Percentiles rank a stretch among this genome's conserved stretches.
Conservation (phyloP, 2,888 invertebrate species). For the Epirrhoe tristata region DNA sequence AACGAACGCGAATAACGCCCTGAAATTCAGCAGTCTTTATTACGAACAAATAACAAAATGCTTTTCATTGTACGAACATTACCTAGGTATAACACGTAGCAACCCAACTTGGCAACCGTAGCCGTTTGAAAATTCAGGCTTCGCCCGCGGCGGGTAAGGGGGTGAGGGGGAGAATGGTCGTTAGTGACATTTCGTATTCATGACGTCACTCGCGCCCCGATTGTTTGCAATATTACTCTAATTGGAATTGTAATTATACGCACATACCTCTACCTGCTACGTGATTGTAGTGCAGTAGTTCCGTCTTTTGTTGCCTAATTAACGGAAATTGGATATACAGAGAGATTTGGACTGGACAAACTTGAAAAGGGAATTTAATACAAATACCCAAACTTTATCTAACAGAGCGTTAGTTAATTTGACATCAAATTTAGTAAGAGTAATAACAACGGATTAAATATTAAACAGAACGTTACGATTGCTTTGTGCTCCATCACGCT, state of each 20-base stretch:
- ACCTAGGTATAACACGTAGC: slow-evolving; percentile 37
- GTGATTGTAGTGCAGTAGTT: slow-evolving; percentile 57
- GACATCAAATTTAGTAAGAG: too few relatives aligned
- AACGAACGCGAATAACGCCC: too few relatives aligned
- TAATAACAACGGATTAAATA: too few relatives aligned
- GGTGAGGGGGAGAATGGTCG: slow-evolving; percentile 65
- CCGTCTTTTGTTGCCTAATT: slow-evolving; percentile 44
- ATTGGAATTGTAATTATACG: slow-evolving; percentile 83
- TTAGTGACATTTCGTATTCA: slow-evolving; percentile 85
- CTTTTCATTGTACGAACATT: slow-evolving; percentile 31
- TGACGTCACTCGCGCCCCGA: slow-evolving; percentile 81
- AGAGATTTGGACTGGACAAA: neutral
- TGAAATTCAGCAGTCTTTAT: slow-evolving; percentile 5
- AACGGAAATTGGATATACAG: slow-evolving; percentile 30
- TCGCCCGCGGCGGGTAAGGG: slow-evolving; percentile 55
- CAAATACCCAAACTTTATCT: neutral
- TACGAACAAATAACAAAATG: slow-evolving; percentile 29
- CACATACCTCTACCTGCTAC: slow-evolving; percentile 67
- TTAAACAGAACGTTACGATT: too few relatives aligned
- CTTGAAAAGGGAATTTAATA: neutral
- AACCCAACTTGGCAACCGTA: slow-evolving; percentile 56
- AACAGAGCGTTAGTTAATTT: too few relatives aligned
- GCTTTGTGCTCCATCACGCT: too few relatives aligned
- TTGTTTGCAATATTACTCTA: slow-evolving; percentile 86
- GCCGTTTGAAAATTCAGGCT: slow-evolving; percentile 80